phyloP scores from a whole-genome alignment of 2,113 vertebrate species.

The Zingel zingel region DNA sequence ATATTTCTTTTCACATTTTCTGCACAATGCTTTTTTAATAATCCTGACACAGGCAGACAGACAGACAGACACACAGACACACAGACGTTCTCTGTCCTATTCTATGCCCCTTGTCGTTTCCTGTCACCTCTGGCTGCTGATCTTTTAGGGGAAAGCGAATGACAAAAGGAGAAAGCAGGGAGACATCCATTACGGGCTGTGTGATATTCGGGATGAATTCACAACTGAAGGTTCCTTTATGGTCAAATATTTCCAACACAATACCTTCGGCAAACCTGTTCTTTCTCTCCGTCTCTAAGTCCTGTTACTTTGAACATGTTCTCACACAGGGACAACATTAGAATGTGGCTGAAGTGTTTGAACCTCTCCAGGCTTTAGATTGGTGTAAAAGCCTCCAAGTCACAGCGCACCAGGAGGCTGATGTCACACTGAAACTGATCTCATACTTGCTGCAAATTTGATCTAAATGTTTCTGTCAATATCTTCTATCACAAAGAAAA shows the following conservation, averaged over 20 bases:
- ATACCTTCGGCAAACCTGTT: not conserved
- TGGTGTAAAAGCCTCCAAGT: conserved; percentile 71
- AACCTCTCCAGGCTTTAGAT: conserved; percentile 74
- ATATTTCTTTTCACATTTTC: conserved; percentile 14
- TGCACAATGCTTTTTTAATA: not conserved
- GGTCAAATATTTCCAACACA: not conserved
- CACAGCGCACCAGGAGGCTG: conserved; percentile 63
- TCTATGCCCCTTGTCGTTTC: not conserved
- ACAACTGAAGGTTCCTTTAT: not conserved
- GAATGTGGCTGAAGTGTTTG: conserved; percentile 19
- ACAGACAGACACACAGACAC: not conserved
- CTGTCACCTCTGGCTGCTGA: not conserved
- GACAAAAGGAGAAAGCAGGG: not conserved
- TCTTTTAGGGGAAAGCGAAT: conserved; percentile 1
- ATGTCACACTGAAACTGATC: conserved; percentile 61
- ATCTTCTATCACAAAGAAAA: conserved; percentile 33
- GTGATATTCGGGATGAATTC: not conserved
- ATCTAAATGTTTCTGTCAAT: conserved; percentile 49
- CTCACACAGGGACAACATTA: conserved; percentile 1
- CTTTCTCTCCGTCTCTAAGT: not conserved
- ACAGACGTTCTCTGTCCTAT: not conserved
- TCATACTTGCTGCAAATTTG: conserved; percentile 61
- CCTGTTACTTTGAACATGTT: conserved; percentile 26
- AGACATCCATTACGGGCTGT: not conserved
- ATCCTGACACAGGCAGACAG: not conserved